These are phyloP conservation scores for Clarias batrachus DNA, from an alignment of 2,113 vertebrate genomes.

Conservation along the genomic window DNA sequence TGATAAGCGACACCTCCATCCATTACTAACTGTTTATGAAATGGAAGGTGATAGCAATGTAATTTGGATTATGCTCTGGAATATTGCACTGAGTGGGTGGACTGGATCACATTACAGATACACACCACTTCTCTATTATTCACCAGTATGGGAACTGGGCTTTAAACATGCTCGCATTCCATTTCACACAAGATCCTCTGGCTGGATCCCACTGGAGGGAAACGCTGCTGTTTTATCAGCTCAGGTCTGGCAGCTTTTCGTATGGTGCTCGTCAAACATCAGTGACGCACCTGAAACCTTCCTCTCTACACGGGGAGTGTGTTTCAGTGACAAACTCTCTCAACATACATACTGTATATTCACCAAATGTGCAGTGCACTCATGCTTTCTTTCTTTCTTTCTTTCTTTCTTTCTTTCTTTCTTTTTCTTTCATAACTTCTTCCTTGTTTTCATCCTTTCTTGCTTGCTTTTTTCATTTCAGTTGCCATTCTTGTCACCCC, in stretches of 20 bases:
- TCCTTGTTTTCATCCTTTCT: background rate
- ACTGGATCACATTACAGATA: constrained; percentile 44
- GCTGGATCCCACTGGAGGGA: background rate
- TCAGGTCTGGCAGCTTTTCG: background rate
- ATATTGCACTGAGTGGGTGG: constrained; percentile 29
- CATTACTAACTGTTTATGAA: constrained; percentile 36
- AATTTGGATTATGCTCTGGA: constrained; percentile 37
- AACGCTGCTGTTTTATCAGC: constrained; percentile 8
- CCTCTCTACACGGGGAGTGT: background rate
- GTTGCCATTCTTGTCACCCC: too few relatives aligned
- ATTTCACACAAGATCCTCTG: constrained; percentile 21
- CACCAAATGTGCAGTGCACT: background rate
- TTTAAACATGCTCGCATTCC: background rate
- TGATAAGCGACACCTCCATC: constrained; percentile 29
- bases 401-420: background rate
- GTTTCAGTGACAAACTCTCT: background rate
- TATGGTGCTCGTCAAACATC: constrained; percentile 11
- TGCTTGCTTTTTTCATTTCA: background rate
- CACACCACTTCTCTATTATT: constrained; percentile 27
- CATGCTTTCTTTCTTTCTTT: background rate
- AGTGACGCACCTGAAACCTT: background rate
- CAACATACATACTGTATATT: background rate
- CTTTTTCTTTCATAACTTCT: background rate
- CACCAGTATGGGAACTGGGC: constrained; percentile 2
- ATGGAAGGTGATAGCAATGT: constrained; percentile 28